Evolutionary conservation across 2,797 vertebrate genomes (phyloP).

Genomic region (Coluber constrictor): DNA sequence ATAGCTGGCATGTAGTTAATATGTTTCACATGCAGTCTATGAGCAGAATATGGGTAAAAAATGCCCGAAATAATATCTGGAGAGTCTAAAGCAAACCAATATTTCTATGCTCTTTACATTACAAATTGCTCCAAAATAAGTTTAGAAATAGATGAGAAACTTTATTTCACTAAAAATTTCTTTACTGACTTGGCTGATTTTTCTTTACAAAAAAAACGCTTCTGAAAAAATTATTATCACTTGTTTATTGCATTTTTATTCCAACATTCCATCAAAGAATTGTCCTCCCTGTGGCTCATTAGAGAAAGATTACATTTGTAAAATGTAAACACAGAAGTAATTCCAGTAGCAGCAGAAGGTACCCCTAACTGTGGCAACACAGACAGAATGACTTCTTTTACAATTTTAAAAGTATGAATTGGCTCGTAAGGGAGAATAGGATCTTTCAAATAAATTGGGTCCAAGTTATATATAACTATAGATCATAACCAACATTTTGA

Average conservation of each 20-base stretch:
- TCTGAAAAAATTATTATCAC: background rate
- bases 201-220: background rate
- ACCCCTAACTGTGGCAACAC: background rate
- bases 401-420: background rate
- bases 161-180: background rate
- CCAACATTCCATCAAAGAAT: background rate
- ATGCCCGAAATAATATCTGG: slow-evolving; percentile 51
- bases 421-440: background rate
- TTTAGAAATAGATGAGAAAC: background rate
- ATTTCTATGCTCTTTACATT: background rate
- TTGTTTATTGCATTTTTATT: background rate
- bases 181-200: background rate
- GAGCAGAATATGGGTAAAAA: slow-evolving; percentile 37
- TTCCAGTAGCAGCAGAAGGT: background rate
- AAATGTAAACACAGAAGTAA: background rate
- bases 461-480: background rate
- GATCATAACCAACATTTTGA: background rate
- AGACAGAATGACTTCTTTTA: background rate
- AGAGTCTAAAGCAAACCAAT: slow-evolving; percentile 29
- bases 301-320: background rate
- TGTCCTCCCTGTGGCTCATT: background rate
- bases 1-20: slow-evolving; percentile 43
- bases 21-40: slow-evolving; percentile 39
- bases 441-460: background rate
- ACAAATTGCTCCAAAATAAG: background rate